Percentiles rank a stretch among this genome's conserved stretches.
Evolutionary conservation across 2,888 invertebrate genomes (phyloP).

Genomic region (Ligdia adustata): DNA sequence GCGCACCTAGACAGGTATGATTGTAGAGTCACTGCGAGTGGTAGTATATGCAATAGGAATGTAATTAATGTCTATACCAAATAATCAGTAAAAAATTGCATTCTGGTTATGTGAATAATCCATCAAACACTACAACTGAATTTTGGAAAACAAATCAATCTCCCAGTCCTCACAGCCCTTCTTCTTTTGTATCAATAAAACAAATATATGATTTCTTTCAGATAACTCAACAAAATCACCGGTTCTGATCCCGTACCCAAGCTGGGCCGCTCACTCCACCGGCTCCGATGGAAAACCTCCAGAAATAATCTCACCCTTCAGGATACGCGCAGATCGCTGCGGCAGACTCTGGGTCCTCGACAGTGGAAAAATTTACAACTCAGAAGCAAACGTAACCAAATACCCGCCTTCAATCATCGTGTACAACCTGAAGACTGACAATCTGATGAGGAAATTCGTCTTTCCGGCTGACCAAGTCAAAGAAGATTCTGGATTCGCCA

Average conservation of each 20-base stretch:
- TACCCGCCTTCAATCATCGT: slow-evolving; percentile 86
- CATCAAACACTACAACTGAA: too few relatives aligned
- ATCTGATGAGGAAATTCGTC: slow-evolving; percentile 86
- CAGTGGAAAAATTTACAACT: slow-evolving; percentile 86
- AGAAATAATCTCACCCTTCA: slow-evolving; percentile 89
- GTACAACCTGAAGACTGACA: slow-evolving; percentile 89
- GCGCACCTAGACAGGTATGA: too few relatives aligned
- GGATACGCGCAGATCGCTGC: slow-evolving; percentile 89
- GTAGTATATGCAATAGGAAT: too few relatives aligned
- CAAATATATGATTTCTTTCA: slow-evolving; percentile 62
- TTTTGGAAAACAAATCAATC: too few relatives aligned
- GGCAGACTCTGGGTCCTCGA: slow-evolving; percentile 92
- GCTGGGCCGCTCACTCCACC: slow-evolving; percentile 90
- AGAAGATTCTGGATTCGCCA: slow-evolving; percentile 88
- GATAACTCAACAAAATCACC: slow-evolving; percentile 87
- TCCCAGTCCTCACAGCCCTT: too few relatives aligned
- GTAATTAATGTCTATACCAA: too few relatives aligned
- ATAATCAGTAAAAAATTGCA: too few relatives aligned
- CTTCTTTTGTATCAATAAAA: neutral
- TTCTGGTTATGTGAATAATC: too few relatives aligned
- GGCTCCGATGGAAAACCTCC: slow-evolving; percentile 77
- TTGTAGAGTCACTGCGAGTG: too few relatives aligned
- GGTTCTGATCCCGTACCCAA: slow-evolving; percentile 89
- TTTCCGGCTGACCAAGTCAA: slow-evolving; percentile 87
- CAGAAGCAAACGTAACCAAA: slow-evolving; percentile 75